Evolutionary conservation across 2,888 invertebrate species (phyloP).

Genomic region (Eueremaeus valkanovi): DNA sequence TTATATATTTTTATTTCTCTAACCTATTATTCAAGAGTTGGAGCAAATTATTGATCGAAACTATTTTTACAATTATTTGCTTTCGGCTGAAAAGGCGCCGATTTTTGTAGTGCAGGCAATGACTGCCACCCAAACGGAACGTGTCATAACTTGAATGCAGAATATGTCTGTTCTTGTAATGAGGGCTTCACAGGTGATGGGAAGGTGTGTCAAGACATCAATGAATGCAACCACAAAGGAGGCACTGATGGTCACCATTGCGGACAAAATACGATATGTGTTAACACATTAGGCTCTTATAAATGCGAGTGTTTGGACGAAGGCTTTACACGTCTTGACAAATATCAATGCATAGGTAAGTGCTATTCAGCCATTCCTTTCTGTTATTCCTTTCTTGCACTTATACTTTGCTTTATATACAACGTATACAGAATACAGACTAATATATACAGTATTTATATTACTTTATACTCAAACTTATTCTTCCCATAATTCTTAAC

Average conservation of each 20-base stretch:
- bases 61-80: neutral
- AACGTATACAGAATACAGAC: too few species aligned
- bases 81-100: conserved; percentile 62
- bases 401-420: too few species aligned
- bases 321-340: conserved; percentile 58
- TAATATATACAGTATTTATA: too few species aligned
- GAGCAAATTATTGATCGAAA: neutral
- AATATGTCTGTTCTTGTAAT: conserved; percentile 84
- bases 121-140: conserved; percentile 81
- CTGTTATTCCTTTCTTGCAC: too few species aligned
- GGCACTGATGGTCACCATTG: conserved; percentile 78
- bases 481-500: too few species aligned
- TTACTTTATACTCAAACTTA: too few species aligned
- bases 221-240: conserved; percentile 75
- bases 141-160: conserved; percentile 84
- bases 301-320: conserved; percentile 71
- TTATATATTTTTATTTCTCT: conserved; percentile 11
- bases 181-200: conserved; percentile 85
- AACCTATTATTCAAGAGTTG: neutral
- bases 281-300: conserved; percentile 76
- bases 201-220: conserved; percentile 62
- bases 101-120: conserved; percentile 78
- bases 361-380: neutral
- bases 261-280: conserved; percentile 74
- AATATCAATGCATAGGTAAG: conserved; percentile 54